Percentiles rank a stretch among this genome's conserved stretches.
phyloP scores from a whole-genome alignment of 2,113 vertebrate genomes.

The Columba janthina region DNA sequence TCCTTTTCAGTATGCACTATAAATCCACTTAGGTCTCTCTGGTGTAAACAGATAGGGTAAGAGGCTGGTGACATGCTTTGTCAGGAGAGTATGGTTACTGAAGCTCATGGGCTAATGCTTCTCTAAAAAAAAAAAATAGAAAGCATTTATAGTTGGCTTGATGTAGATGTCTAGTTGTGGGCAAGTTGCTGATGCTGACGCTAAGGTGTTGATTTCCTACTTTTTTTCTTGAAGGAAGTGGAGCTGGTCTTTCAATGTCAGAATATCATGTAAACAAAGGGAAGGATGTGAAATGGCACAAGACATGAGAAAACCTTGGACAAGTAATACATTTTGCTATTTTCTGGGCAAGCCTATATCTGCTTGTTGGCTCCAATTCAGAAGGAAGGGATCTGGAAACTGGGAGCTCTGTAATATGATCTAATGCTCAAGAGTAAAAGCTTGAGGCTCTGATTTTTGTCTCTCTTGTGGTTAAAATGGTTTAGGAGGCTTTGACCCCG shows the following conservation, averaged over 20 bases:
- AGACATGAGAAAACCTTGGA: background rate
- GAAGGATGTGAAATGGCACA: background rate
- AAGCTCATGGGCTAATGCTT: background rate
- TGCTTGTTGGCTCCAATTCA: constrained; percentile 22
- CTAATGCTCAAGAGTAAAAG: background rate
- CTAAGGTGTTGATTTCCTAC: background rate
- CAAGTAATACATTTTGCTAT: background rate
- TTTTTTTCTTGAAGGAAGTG: background rate
- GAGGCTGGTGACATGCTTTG: background rate
- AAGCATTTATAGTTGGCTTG: background rate
- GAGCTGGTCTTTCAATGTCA: background rate
- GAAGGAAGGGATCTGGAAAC: background rate
- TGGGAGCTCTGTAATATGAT: background rate
- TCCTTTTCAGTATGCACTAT: background rate
- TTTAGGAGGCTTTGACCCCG: background rate
- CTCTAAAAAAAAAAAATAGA: background rate
- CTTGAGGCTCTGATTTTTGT: background rate
- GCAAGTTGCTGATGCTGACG: background rate
- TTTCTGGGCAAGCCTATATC: constrained; percentile 27
- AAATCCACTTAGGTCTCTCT: background rate
- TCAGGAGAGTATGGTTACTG: background rate
- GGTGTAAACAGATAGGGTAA: background rate
- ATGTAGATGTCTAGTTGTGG: background rate
- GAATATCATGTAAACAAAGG: background rate
- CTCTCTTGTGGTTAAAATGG: background rate